Percentiles rank a stretch among this genome's conserved stretches.
Evolutionary conservation across 2,888 invertebrate genomes (phyloP).

Genomic region (Drosophila parthenogenetica): DNA sequence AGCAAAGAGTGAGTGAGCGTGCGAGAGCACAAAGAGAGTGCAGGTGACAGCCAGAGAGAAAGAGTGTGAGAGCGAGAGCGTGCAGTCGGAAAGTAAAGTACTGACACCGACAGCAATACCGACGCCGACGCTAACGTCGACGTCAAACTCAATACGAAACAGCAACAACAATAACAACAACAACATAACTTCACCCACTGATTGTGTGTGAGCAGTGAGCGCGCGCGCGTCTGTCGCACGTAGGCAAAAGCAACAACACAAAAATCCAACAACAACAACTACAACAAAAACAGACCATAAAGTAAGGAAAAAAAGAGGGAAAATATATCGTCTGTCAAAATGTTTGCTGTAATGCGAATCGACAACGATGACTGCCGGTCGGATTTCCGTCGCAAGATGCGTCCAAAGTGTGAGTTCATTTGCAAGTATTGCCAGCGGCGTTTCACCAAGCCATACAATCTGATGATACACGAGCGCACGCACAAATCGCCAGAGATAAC

Average conservation of each 20-base stretch:
- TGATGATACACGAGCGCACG: conserved; percentile 99
- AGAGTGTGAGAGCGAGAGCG: conserved; percentile 10
- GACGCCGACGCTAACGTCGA: conserved; percentile 12
- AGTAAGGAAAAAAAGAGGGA: conserved; percentile 44
- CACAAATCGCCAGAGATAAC: conserved; percentile 98
- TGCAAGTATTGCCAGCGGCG: conserved; percentile 99
- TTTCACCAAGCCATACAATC: conserved; percentile 99
- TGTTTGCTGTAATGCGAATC: conserved; percentile 96
- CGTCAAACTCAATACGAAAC: conserved; percentile 17
- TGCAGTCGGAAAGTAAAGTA: conserved; percentile 9
- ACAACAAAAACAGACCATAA: neutral
- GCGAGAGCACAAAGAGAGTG: conserved; percentile 9
- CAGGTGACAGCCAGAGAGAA: conserved; percentile 4
- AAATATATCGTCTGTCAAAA: conserved; percentile 86
- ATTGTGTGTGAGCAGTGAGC: conserved; percentile 47
- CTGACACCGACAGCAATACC: neutral
- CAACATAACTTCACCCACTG: conserved; percentile 56
- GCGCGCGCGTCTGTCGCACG: conserved; percentile 50
- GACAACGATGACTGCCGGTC: conserved; percentile 94
- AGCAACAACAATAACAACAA: conserved; percentile 26
- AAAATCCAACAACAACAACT: conserved; percentile 9
- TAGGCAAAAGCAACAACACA: conserved; percentile 22
- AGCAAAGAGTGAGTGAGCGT: conserved; percentile 12
- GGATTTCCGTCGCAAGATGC: conserved; percentile 94
- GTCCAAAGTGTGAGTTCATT: conserved; percentile 98